Evolutionary conservation across 2,888 invertebrate genomes (phyloP).

Genomic region (Lysandra bellargus): DNA sequence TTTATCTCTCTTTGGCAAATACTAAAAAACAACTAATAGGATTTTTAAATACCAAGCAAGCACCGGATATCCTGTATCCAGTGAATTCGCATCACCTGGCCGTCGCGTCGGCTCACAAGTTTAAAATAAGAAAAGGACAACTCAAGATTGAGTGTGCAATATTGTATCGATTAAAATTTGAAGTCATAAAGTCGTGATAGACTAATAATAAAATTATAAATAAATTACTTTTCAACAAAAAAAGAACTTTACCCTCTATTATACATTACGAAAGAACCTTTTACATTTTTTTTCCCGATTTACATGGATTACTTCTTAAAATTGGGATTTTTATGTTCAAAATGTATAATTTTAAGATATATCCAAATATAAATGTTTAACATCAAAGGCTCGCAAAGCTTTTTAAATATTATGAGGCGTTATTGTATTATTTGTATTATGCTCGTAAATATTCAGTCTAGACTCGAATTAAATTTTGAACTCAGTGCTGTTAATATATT

Average conservation of each 20-base stretch:
- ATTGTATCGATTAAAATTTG: too few species aligned
- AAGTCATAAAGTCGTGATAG: too few species aligned
- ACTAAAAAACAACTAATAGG: not conserved
- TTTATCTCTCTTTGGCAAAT: not conserved
- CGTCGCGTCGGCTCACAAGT: not conserved
- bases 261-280: not conserved
- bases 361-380: not conserved
- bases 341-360: not conserved
- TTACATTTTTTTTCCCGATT: too few species aligned
- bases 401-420: conserved; percentile 6
- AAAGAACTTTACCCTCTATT: not conserved
- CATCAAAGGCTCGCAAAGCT: not conserved
- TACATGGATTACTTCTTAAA: not conserved
- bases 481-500: conserved; percentile 9
- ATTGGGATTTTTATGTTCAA: not conserved
- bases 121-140: not conserved
- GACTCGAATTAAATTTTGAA: conserved; percentile 13
- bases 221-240: not conserved
- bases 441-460: not conserved
- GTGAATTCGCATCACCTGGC: conserved; percentile 1
- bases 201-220: not conserved
- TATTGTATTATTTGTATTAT: conserved; percentile 19
- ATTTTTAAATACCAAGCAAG: not conserved
- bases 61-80: not conserved
- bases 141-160: not conserved